phyloP scores from a whole-genome alignment of 2,113 vertebrate species.

The Alces alces region DNA sequence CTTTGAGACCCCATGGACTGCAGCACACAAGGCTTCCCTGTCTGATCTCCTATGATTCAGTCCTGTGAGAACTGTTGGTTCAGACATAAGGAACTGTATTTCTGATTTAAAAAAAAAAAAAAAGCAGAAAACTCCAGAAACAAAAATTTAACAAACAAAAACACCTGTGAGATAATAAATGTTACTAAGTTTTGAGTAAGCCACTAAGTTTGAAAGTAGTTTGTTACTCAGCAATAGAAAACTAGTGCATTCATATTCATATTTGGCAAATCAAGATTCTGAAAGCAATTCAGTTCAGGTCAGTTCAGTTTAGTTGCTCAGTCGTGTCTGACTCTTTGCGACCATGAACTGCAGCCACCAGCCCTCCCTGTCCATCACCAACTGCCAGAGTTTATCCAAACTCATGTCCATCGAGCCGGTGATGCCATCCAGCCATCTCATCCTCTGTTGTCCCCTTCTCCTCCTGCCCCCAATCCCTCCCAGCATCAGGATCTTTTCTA shows the following conservation, averaged over 20 bases:
- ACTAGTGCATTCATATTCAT: background rate
- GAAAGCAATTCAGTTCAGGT: background rate
- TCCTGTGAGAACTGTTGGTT: background rate
- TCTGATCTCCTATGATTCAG: background rate
- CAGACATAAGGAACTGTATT: background rate
- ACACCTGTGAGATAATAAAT: background rate
- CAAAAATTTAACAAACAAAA: background rate
- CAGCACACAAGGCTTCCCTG: background rate
- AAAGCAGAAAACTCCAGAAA: background rate
- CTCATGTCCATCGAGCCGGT: background rate
- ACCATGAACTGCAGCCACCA: rapidly evolving
- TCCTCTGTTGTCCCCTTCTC: background rate
- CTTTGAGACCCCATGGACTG: background rate
- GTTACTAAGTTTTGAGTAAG: background rate
- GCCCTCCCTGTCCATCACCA: background rate
- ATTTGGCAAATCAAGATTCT: background rate
- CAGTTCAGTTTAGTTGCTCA: background rate
- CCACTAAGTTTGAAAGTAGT: background rate
- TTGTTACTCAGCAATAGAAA: background rate
- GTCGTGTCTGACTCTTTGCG: rapidly evolving
- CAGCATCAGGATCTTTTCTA: background rate
- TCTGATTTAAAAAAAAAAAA: background rate
- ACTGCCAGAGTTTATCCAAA: background rate
- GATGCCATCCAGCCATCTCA: background rate
- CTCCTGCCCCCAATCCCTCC: background rate